Evolutionary conservation across 2,888 invertebrate genomes (phyloP).

Genomic region (Pachymerium ferrugineum): DNA sequence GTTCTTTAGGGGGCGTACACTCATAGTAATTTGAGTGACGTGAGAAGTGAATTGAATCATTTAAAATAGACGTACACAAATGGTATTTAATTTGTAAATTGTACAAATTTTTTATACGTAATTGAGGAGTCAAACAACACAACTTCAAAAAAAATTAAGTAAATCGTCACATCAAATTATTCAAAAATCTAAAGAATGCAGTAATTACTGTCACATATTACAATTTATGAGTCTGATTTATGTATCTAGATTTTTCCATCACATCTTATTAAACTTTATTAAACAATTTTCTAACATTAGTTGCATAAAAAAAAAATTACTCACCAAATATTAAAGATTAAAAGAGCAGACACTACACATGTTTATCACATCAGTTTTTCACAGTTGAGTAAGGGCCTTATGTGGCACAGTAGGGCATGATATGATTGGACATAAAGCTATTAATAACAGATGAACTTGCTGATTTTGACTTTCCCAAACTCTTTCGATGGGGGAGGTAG

Average conservation of each 20-base stretch:
- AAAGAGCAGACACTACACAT: neutral
- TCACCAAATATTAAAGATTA: neutral
- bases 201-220: neutral
- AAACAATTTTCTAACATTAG: neutral
- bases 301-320: neutral
- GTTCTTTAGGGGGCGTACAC: too few species aligned
- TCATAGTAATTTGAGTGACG: too few species aligned
- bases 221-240: neutral
- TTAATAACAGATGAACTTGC: conserved; percentile 8
- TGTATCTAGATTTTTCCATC: neutral
- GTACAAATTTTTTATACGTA: too few species aligned
- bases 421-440: neutral
- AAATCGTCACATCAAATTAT: neutral
- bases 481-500: neutral
- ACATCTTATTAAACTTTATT: neutral
- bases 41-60: too few species aligned
- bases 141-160: too few species aligned
- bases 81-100: too few species aligned
- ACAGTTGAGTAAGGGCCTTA: neutral
- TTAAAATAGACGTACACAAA: too few species aligned
- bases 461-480: conserved; percentile 13
- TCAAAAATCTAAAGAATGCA: neutral
- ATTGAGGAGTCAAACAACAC: too few species aligned
- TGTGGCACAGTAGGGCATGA: neutral
- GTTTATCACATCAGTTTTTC: neutral